These are phyloP conservation scores for Margaritifera margaritifera DNA, from an alignment of 2,888 invertebrate genomes.

Conservation along the genomic window DNA sequence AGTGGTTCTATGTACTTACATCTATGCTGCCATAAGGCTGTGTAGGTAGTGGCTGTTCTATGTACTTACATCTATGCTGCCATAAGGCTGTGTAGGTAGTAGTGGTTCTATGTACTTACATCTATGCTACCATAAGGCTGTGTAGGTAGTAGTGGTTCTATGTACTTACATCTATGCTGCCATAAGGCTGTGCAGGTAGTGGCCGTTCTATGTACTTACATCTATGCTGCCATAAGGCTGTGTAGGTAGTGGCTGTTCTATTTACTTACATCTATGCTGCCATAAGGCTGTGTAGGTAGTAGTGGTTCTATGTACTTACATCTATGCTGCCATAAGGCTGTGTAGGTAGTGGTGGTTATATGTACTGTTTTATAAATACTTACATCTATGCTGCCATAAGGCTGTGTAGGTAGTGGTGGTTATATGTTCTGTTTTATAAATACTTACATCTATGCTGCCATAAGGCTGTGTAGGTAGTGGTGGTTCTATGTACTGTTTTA, in stretches of 20 bases:
- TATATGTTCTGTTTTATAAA: conserved; percentile 62
- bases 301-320: conserved; percentile 62
- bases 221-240: conserved; percentile 53
- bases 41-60: conserved; percentile 54
- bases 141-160: conserved; percentile 54
- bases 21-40: conserved; percentile 53
- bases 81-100: conserved; percentile 42
- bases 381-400: conserved; percentile 60
- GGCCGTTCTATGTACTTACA: conserved; percentile 62
- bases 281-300: conserved; percentile 42
- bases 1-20: conserved; percentile 61
- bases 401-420: conserved; percentile 38
- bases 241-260: conserved; percentile 54
- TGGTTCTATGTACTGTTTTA: too few species aligned
- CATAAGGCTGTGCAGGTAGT: conserved; percentile 42
- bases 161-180: conserved; percentile 61
- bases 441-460: too few species aligned
- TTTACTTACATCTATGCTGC: conserved; percentile 61
- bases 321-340: conserved; percentile 53
- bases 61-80: conserved; percentile 61
- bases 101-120: conserved; percentile 62
- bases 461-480: too few species aligned
- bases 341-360: conserved; percentile 54
- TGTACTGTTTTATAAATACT: conserved; percentile 47
- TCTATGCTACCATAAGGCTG: conserved; percentile 53